Conservation (phyloP, 2,797 vertebrate species). For the Diceros bicornis region DNA sequence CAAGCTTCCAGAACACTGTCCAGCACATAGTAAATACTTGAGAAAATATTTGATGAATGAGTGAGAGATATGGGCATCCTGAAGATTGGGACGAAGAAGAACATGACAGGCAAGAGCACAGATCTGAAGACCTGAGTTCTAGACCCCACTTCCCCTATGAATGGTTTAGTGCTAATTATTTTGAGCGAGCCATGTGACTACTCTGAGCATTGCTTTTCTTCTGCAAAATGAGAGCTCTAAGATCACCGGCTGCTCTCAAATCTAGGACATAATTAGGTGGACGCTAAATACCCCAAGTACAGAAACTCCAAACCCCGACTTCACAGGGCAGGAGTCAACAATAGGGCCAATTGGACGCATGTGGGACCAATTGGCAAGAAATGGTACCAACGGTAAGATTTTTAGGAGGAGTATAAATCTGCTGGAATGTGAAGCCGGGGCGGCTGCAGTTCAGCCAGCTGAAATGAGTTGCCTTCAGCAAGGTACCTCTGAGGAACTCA, state of each 20-base stretch:
- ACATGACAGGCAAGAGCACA: too few relatives aligned
- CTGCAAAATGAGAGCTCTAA: not conserved
- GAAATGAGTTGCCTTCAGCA: not conserved
- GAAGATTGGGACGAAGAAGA: too few relatives aligned
- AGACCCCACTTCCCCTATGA: too few relatives aligned
- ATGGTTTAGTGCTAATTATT: too few relatives aligned
- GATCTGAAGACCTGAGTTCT: not conserved
- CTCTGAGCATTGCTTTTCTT: not conserved
- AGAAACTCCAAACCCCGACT: not conserved
- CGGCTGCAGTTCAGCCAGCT: too few relatives aligned
- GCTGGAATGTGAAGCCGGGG: fast-evolving
- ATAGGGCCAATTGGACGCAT: too few relatives aligned
- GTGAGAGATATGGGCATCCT: not conserved
- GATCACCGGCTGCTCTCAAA: not conserved
- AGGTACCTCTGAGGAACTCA: not conserved
- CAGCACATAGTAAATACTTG: not conserved
- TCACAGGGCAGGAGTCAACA: not conserved
- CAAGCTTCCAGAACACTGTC: not conserved
- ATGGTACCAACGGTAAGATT: not conserved
- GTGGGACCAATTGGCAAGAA: not conserved
- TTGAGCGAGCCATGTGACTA: too few relatives aligned
- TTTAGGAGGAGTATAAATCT: not conserved
- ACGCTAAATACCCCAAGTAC: too few relatives aligned
- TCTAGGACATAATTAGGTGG: too few relatives aligned
- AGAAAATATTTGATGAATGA: too few relatives aligned